These are phyloP conservation scores for Dynastes maya DNA, from an alignment of 2,888 invertebrate species.

Conservation along the genomic window DNA sequence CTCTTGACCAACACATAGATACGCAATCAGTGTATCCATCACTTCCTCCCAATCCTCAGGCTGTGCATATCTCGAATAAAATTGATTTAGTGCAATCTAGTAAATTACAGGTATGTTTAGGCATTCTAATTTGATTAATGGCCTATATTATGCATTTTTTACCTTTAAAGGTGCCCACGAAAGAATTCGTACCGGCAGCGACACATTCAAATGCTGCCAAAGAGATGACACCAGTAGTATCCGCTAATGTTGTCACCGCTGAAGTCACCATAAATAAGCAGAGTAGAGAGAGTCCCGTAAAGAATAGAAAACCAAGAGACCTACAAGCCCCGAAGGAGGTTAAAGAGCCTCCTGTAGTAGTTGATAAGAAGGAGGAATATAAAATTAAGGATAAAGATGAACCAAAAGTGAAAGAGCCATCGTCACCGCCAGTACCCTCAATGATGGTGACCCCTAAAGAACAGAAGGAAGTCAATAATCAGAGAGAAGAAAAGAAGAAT, in stretches of 20 bases:
- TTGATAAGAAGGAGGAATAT: slow-evolving; percentile 45
- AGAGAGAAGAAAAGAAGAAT: slow-evolving; percentile 53
- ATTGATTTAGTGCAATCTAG: slow-evolving; percentile 66
- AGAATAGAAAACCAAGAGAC: slow-evolving; percentile 63
- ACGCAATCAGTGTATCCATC: slow-evolving; percentile 51
- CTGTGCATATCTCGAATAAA: slow-evolving; percentile 60
- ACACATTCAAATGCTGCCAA: slow-evolving; percentile 63
- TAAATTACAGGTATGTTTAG: slow-evolving; percentile 67
- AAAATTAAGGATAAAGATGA: slow-evolving; percentile 37
- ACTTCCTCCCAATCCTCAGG: slow-evolving; percentile 56
- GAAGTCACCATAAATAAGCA: slow-evolving; percentile 72
- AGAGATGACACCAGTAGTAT: slow-evolving; percentile 77
- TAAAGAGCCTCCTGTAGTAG: slow-evolving; percentile 30
- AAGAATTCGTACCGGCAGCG: slow-evolving; percentile 67
- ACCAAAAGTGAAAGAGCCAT: slow-evolving; percentile 32
- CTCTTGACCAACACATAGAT: slow-evolving; percentile 52
- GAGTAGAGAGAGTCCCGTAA: slow-evolving; percentile 69
- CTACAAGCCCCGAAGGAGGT: slow-evolving; percentile 45
- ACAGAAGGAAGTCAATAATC: slow-evolving; percentile 52
- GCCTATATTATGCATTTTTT: slow-evolving; percentile 6
- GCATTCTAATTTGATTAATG: slow-evolving; percentile 34
- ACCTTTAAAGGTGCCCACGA: slow-evolving; percentile 65
- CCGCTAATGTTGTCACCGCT: slow-evolving; percentile 81
- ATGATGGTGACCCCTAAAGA: slow-evolving; percentile 31
- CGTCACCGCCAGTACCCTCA: slow-evolving; percentile 30